Conservation (phyloP, 2,797 vertebrate species). For the Acrossocheilus fasciatus region DNA sequence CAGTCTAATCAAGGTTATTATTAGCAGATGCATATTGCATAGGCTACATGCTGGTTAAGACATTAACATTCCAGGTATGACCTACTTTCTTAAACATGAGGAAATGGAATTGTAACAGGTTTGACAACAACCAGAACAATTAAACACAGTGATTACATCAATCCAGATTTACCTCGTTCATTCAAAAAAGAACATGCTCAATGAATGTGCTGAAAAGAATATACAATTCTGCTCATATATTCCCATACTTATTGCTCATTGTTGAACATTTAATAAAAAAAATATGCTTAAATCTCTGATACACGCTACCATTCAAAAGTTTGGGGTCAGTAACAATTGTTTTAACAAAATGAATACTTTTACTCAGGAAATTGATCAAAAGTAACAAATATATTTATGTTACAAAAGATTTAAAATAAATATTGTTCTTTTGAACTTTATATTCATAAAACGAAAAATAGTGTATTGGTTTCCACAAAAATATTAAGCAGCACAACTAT, state of each 20-base stretch:
- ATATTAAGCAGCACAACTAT: no score
- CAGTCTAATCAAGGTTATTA: not conserved
- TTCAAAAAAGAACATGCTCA: not conserved
- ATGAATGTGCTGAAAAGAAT: not conserved
- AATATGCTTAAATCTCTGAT: not conserved
- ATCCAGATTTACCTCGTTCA: not conserved
- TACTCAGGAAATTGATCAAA: not conserved
- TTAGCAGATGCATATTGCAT: not conserved
- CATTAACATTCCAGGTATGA: not conserved
- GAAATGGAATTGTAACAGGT: not conserved
- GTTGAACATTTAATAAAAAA: not conserved
- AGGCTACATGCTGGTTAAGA: not conserved
- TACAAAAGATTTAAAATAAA: no score
- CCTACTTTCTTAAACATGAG: not conserved
- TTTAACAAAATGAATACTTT: not conserved
- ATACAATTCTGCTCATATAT: not conserved
- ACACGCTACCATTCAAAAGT: not conserved
- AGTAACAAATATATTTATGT: not conserved
- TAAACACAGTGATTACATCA: not conserved
- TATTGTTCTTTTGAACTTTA: no score
- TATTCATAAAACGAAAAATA: not conserved
- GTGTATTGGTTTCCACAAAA: no score
- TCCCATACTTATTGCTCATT: not conserved
- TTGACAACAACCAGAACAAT: not conserved
- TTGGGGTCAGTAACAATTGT: no score